Conservation (phyloP, 1,140 invertebrate species). For the Panulirus ornatus region DNA sequence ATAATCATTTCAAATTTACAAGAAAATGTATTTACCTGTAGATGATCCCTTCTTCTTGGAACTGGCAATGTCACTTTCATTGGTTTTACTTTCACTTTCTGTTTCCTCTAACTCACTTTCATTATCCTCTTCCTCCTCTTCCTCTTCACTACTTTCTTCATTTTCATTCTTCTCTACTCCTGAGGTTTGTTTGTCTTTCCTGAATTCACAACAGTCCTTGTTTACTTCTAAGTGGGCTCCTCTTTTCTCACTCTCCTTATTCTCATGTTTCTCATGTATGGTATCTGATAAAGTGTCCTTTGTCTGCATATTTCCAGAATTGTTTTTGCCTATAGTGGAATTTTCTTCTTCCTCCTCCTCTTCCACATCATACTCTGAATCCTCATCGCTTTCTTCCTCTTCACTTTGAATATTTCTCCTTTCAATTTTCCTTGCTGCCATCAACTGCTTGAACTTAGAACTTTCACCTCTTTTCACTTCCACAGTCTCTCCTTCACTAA, state of each 20-base stretch:
- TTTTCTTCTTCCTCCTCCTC: constrained; percentile 67
- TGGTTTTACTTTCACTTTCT: constrained; percentile 75
- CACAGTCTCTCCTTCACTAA: background rate
- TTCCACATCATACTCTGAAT: constrained; percentile 58
- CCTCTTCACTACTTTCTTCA: constrained; percentile 52
- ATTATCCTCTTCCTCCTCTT: constrained; percentile 70
- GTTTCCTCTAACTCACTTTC: constrained; percentile 74
- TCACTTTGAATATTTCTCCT: constrained; percentile 48
- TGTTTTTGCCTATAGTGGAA: constrained; percentile 6
- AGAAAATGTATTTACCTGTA: constrained; percentile 49
- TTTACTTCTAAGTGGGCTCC: constrained; percentile 23
- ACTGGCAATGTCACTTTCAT: constrained; percentile 77
- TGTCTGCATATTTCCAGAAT: background rate
- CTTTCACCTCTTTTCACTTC: constrained; percentile 47
- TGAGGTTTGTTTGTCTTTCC: constrained; percentile 40
- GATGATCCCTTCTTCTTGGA: constrained; percentile 68
- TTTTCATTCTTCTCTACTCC: constrained; percentile 72
- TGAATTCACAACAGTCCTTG: background rate
- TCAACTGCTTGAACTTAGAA: constrained; percentile 69
- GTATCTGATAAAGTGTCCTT: background rate
- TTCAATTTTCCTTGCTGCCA: constrained; percentile 63
- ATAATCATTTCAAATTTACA: too few relatives aligned
- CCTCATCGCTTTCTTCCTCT: constrained; percentile 63
- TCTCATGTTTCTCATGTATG: background rate
- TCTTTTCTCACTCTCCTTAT: background rate